A percentile compares a stretch with the other conserved stretches of the same genome.
phyloP scores from a whole-genome alignment of 2,888 invertebrate species.

The Drosophila ustulata region DNA sequence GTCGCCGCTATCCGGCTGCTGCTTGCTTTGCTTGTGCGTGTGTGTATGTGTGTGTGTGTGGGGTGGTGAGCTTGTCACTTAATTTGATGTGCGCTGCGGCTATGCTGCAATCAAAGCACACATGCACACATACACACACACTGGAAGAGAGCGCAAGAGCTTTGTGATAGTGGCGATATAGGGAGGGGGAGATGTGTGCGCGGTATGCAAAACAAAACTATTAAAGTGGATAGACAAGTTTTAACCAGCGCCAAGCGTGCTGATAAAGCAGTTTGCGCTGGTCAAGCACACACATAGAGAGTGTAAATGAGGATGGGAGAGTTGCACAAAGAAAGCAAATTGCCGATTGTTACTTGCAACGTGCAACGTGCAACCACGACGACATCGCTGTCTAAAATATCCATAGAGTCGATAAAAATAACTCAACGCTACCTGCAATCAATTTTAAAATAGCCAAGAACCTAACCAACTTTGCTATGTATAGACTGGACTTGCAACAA shows the following conservation, averaged over 20 bases:
- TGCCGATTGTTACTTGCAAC: constrained; percentile 9
- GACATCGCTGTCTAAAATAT: constrained; percentile 29
- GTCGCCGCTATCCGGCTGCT: constrained; percentile 65
- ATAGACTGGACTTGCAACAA: constrained; percentile 51
- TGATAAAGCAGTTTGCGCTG: constrained; percentile 67
- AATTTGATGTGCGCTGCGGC: constrained; percentile 54
- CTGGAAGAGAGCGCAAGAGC: neutral
- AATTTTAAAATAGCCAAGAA: constrained; percentile 45
- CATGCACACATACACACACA: constrained; percentile 26
- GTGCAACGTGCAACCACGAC: constrained; percentile 15
- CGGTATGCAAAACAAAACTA: constrained; percentile 72
- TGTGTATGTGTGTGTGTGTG: neutral
- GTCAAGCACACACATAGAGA: constrained; percentile 44
- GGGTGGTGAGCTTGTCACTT: constrained; percentile 48
- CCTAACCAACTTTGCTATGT: constrained; percentile 20
- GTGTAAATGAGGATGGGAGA: constrained; percentile 6
- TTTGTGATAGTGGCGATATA: constrained; percentile 1
- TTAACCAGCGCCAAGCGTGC: constrained; percentile 53
- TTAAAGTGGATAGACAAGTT: constrained; percentile 69
- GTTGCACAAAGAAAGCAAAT: constrained; percentile 47
- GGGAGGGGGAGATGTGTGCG: constrained; percentile 1
- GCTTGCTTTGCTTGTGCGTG: constrained; percentile 23
- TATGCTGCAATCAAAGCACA: constrained; percentile 64
- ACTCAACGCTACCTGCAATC: constrained; percentile 54
- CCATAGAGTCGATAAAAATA: constrained; percentile 55